phyloP scores from a whole-genome alignment of 2,113 vertebrate genomes.

The Callipepla californica region DNA sequence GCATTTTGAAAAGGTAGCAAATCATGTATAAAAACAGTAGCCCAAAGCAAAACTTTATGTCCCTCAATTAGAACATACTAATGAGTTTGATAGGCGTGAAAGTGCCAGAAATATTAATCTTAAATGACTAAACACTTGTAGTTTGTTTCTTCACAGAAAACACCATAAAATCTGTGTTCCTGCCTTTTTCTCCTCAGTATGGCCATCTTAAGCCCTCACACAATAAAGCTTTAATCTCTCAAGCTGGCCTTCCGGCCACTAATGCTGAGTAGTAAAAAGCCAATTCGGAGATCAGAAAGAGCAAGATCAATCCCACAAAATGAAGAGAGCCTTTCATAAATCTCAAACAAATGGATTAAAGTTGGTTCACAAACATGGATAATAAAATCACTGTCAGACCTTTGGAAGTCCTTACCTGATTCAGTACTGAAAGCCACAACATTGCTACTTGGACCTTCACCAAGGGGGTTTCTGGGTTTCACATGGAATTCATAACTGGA shows the following conservation, averaged over 20 bases:
- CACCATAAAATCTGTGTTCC: not conserved
- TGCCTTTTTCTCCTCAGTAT: not conserved
- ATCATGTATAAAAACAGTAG: not conserved
- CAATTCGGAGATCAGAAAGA: not conserved
- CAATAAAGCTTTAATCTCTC: not conserved
- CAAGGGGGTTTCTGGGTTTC: slow-evolving; percentile 91
- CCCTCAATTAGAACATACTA: not conserved
- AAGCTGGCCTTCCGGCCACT: not conserved
- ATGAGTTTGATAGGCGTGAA: not conserved
- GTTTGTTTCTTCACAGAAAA: not conserved
- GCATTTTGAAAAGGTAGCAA: not conserved
- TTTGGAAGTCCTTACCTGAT: slow-evolving; percentile 84
- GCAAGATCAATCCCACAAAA: not conserved
- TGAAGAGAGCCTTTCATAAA: not conserved
- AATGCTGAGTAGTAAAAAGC: not conserved
- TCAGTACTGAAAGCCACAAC: slow-evolving; percentile 92
- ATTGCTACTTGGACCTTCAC: slow-evolving; percentile 88
- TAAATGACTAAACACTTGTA: not conserved
- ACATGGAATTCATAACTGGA: slow-evolving; percentile 94
- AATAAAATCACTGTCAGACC: not conserved
- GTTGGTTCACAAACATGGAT: not conserved
- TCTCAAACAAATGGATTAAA: not conserved
- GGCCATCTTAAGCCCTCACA: not conserved
- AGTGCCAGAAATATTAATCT: slow-evolving; percentile 2
- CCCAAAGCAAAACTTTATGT: not conserved